phyloP scores from a whole-genome alignment of 2,888 invertebrate species.

The Pyrocoelia pectoralis region DNA sequence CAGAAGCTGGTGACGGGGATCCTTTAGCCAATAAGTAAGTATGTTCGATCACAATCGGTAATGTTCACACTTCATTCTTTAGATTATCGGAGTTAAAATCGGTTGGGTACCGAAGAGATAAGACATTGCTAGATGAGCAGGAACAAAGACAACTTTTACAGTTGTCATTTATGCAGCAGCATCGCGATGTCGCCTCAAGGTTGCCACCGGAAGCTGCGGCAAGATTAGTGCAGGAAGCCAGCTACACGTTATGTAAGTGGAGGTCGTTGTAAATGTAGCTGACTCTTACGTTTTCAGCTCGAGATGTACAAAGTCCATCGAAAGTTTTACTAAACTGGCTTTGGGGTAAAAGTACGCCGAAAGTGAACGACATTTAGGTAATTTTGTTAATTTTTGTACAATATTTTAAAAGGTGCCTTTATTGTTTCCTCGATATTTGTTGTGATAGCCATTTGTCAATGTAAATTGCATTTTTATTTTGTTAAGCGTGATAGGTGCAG shows the following conservation, averaged over 20 bases:
- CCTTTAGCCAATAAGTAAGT: constrained; percentile 51
- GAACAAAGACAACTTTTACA: constrained; percentile 76
- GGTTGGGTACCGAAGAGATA: constrained; percentile 78
- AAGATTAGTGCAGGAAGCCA: constrained; percentile 71
- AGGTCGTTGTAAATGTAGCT: background rate
- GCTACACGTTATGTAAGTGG: constrained; percentile 75
- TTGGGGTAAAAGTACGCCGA: constrained; percentile 78
- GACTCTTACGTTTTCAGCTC: constrained; percentile 65
- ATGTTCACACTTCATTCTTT: constrained; percentile 38
- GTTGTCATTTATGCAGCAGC: constrained; percentile 74
- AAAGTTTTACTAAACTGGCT: constrained; percentile 83
- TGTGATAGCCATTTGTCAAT: constrained; percentile 12
- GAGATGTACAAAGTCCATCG: constrained; percentile 80
- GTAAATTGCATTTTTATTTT: constrained; percentile 11
- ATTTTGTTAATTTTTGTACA: constrained; percentile 1
- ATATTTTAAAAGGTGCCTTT: constrained; percentile 7
- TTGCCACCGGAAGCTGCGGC: constrained; percentile 78
- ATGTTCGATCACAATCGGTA: background rate
- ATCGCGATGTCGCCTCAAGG: constrained; percentile 72
- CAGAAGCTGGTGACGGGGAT: constrained; percentile 47
- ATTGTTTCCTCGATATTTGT: constrained; percentile 8
- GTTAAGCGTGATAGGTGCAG: constrained; percentile 2
- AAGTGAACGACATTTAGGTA: constrained; percentile 47
- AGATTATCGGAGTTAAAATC: constrained; percentile 79
- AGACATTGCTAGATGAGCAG: constrained; percentile 77